A percentile compares a stretch with the other conserved stretches of the same genome.
These are phyloP conservation scores for Sthenelais limicola DNA, from an alignment of 2,888 invertebrate genomes.

Conservation along the genomic window DNA sequence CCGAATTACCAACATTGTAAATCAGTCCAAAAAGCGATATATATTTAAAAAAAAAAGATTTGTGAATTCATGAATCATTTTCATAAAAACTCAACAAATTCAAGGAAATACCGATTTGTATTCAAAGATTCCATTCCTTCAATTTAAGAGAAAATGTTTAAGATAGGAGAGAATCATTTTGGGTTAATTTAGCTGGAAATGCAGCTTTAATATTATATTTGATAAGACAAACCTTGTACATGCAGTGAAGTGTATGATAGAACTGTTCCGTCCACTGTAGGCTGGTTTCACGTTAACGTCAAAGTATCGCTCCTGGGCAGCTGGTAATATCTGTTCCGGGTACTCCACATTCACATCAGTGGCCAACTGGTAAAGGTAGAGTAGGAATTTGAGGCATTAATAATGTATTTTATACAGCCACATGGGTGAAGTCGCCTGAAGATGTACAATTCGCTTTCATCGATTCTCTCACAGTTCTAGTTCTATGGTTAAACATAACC, in stretches of 20 bases:
- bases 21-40: no score
- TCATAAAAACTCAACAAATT: no score
- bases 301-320: conserved; percentile 74
- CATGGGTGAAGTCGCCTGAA: not conserved
- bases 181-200: not conserved
- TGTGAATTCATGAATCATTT: no score
- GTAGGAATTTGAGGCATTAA: no score
- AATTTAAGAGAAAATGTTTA: no score
- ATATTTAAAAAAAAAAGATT: no score
- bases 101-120: no score
- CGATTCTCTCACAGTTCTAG: no score
- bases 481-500: no score
- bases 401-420: not conserved
- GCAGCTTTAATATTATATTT: not conserved
- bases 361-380: not conserved
- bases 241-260: conserved; percentile 76
- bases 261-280: conserved; percentile 87
- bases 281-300: conserved; percentile 78
- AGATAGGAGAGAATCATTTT: not conserved
- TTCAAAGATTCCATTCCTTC: no score
- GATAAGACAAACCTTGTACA: conserved; percentile 77
- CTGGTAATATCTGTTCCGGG: conserved; percentile 29
- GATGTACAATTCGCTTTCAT: no score
- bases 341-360: conserved; percentile 44
- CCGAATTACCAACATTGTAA: no score